phyloP scores from a whole-genome alignment of 2,888 invertebrate genomes.

The Spatulosminthurus flaviceps region DNA sequence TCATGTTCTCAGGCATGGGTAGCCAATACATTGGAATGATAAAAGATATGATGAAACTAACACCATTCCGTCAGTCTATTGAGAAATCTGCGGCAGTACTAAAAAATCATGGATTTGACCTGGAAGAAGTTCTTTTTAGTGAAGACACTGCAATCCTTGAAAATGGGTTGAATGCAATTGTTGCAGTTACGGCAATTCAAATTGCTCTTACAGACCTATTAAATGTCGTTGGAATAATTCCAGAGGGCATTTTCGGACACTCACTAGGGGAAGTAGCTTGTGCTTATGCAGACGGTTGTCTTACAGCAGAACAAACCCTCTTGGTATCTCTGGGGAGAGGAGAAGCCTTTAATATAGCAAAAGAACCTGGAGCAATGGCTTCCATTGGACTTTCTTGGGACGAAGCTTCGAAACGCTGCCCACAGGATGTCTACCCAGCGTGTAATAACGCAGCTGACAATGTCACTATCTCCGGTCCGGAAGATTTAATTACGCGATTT shows the following conservation, averaged over 20 bases:
- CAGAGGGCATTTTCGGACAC: conserved; percentile 96
- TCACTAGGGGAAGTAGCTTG: conserved; percentile 93
- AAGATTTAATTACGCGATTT: conserved; percentile 74
- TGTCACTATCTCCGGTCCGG: conserved; percentile 92
- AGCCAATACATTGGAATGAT: conserved; percentile 72
- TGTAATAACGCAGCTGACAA: conserved; percentile 95
- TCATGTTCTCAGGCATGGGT: conserved; percentile 72
- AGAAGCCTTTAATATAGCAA: conserved; percentile 73
- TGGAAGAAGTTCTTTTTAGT: conserved; percentile 79
- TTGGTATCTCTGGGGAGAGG: conserved; percentile 80
- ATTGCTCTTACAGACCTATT: conserved; percentile 91
- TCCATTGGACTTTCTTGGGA: conserved; percentile 89
- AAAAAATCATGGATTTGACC: conserved; percentile 80
- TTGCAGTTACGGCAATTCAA: conserved; percentile 86
- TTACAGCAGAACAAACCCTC: conserved; percentile 92
- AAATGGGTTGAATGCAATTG: conserved; percentile 86
- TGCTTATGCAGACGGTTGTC: conserved; percentile 94
- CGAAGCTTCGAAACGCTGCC: conserved; percentile 77
- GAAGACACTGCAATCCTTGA: conserved; percentile 82
- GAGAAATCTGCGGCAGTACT: conserved; percentile 79
- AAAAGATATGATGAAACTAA: neutral
- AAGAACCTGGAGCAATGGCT: conserved; percentile 85
- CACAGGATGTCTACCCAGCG: conserved; percentile 82
- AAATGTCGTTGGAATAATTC: conserved; percentile 76
- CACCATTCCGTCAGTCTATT: conserved; percentile 71